A percentile compares a stretch with the other conserved stretches of the same genome.
These are phyloP conservation scores for Natrix natrix DNA, from an alignment of 2,797 vertebrate species.

Conservation along the genomic window DNA sequence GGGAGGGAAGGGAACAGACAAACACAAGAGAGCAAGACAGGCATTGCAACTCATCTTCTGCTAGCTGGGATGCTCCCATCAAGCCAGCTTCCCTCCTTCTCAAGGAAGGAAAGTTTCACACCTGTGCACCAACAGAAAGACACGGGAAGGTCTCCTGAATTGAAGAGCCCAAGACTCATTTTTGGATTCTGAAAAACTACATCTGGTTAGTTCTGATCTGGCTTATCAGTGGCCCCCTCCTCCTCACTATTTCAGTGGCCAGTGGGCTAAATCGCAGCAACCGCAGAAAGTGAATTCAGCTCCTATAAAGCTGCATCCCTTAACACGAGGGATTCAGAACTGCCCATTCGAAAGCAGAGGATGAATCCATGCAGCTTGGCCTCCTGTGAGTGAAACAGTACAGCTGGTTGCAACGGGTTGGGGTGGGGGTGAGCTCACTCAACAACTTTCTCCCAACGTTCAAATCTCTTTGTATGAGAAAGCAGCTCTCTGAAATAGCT, in stretches of 20 bases:
- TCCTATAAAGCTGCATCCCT: background rate
- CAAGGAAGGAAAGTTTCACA: background rate
- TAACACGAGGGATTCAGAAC: background rate
- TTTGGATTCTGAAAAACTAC: background rate
- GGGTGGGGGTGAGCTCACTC: too few relatives aligned
- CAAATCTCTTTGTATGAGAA: background rate
- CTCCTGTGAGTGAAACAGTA: too few relatives aligned
- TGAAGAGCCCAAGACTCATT: background rate
- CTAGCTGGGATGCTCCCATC: background rate
- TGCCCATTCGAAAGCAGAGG: too few relatives aligned
- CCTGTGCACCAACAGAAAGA: background rate
- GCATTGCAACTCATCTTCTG: background rate
- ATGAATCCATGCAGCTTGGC: too few relatives aligned
- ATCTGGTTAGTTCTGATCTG: background rate
- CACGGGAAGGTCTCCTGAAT: background rate
- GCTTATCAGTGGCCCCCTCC: background rate
- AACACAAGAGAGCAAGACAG: rapidly evolving
- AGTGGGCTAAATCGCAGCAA: background rate
- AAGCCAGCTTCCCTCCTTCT: background rate
- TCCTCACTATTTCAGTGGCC: background rate
- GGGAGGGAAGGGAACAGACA: rapidly evolving
- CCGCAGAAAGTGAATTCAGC: background rate
- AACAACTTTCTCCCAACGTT: too few relatives aligned
- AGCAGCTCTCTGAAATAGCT: background rate
- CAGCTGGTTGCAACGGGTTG: too few relatives aligned